A percentile compares a stretch with the other conserved stretches of the same genome.
Evolutionary conservation across 2,888 invertebrate genomes (phyloP).

Genomic region (Emmelina monodactyla): DNA sequence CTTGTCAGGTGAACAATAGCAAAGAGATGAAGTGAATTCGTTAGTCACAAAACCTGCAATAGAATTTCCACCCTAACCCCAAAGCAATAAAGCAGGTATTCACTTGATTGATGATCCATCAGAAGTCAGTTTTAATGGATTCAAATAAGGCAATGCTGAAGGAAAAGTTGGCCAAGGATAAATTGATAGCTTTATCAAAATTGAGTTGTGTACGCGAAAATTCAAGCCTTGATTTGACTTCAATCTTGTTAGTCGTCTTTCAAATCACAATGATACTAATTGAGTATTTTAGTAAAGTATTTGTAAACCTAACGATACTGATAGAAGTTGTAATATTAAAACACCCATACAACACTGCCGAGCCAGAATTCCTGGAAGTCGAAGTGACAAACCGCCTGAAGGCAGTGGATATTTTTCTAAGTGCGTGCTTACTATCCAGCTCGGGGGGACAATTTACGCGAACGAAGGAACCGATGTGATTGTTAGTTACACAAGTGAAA

Average conservation of each 20-base stretch:
- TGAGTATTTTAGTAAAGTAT: too few species aligned
- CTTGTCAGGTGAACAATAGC: slow-evolving; percentile 50
- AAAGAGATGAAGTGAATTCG: slow-evolving; percentile 42
- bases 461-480: slow-evolving; percentile 38
- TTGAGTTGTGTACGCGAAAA: too few species aligned
- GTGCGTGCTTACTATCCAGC: slow-evolving; percentile 33
- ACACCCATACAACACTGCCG: too few species aligned
- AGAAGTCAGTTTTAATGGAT: not conserved
- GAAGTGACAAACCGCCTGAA: slow-evolving; percentile 11
- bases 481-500: slow-evolving; percentile 51
- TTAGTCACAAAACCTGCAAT: slow-evolving; percentile 29
- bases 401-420: slow-evolving; percentile 28
- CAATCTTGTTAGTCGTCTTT: too few species aligned
- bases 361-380: too few species aligned
- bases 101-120: not conserved
- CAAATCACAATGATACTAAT: too few species aligned
- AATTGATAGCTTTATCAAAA: too few species aligned
- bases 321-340: too few species aligned
- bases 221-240: too few species aligned
- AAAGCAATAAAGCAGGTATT: not conserved
- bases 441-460: slow-evolving; percentile 55
- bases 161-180: slow-evolving; percentile 9
- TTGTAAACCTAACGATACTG: too few species aligned
- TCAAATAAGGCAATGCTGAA: slow-evolving; percentile 1
- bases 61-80: not conserved